Percentiles rank a stretch among this genome's conserved stretches.
Evolutionary conservation across 2,797 vertebrate genomes (phyloP).

Genomic region (Cossypha polioptera): DNA sequence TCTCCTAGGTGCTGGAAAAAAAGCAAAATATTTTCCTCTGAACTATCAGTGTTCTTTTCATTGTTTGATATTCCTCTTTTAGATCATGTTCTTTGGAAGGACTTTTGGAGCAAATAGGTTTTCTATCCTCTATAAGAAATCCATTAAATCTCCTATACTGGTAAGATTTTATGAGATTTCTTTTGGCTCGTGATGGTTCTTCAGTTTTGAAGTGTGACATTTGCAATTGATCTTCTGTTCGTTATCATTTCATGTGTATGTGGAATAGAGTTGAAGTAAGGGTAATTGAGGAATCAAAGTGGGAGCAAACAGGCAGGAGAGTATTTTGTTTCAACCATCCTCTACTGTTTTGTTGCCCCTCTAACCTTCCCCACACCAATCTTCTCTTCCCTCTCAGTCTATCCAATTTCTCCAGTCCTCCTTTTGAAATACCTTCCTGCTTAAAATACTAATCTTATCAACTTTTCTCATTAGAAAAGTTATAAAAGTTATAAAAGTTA

Average conservation of each 20-base stretch:
- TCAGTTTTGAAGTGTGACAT: background rate
- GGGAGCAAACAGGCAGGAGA: background rate
- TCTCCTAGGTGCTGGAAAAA: background rate
- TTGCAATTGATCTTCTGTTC: background rate
- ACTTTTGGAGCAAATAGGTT: conserved; percentile 24
- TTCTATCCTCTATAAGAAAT: conserved; percentile 32
- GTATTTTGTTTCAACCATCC: background rate
- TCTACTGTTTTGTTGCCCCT: background rate
- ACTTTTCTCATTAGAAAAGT: background rate
- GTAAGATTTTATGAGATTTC: conserved; percentile 5
- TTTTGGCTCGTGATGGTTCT: background rate
- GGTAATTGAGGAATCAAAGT: background rate
- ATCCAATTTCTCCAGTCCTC: background rate
- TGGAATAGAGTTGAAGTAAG: background rate
- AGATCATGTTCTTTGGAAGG: background rate
- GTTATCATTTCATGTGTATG: background rate
- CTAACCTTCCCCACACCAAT: background rate
- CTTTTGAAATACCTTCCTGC: background rate
- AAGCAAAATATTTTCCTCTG: background rate
- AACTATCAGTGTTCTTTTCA: background rate
- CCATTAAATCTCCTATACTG: background rate
- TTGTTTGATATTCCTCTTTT: background rate
- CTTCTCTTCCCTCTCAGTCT: background rate
- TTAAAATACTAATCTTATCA: background rate
- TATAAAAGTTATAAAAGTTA: no score